A percentile compares a stretch with the other conserved stretches of the same genome.
phyloP scores from a whole-genome alignment of 2,888 invertebrate species.

The Ptycholaimellus sp. region DNA sequence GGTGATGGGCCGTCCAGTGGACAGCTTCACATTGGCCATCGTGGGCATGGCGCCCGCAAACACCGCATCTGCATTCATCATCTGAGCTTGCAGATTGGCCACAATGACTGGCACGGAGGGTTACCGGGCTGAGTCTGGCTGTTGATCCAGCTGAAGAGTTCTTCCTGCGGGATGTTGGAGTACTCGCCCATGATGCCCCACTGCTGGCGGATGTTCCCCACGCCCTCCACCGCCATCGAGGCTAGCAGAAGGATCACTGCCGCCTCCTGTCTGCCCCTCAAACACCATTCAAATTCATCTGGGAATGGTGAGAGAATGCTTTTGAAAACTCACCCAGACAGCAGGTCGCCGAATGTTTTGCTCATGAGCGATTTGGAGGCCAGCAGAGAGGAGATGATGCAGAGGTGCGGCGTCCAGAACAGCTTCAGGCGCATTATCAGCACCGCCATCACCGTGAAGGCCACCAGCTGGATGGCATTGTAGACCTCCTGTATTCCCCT shows the following conservation, averaged over 20 bases:
- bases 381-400: conserved; percentile 44
- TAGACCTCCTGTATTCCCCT: conserved; percentile 34
- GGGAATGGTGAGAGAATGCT: conserved; percentile 4
- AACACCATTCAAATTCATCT: background rate
- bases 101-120: conserved; percentile 1
- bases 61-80: conserved; percentile 40
- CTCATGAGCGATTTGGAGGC: no score
- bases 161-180: conserved; percentile 46
- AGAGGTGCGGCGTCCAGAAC: conserved; percentile 51
- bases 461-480: conserved; percentile 44
- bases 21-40: conserved; percentile 53
- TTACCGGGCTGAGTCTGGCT: conserved; percentile 31
- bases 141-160: conserved; percentile 51
- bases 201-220: conserved; percentile 34
- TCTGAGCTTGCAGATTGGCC: no score
- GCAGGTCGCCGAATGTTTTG: conserved; percentile 5
- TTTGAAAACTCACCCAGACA: background rate
- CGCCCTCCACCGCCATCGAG: conserved; percentile 31
- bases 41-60: conserved; percentile 68
- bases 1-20: conserved; percentile 49
- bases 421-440: conserved; percentile 53
- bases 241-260: conserved; percentile 34
- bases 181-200: conserved; percentile 39
- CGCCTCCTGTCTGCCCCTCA: conserved; percentile 29
- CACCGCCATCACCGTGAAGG: conserved; percentile 47